phyloP scores from a whole-genome alignment of 2,888 invertebrate species.

The Epinotia ramella region DNA sequence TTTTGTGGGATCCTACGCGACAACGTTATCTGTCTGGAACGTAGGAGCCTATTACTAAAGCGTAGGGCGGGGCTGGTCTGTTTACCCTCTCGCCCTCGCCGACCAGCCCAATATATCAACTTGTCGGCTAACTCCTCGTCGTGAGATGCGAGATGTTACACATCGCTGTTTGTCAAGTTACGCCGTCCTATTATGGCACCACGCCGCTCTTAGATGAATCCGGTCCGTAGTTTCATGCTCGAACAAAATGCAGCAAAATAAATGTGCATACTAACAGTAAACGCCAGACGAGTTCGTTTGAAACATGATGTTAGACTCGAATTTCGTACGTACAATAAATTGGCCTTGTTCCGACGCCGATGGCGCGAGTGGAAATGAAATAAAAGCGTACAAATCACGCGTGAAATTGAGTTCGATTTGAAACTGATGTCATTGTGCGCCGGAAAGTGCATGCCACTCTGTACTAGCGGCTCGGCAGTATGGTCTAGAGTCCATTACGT shows the following conservation, averaged over 20 bases:
- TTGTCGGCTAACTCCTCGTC: conserved; percentile 69
- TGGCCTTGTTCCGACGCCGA: conserved; percentile 58
- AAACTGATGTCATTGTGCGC: conserved; percentile 71
- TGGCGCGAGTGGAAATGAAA: conserved; percentile 73
- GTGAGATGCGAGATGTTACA: conserved; percentile 68
- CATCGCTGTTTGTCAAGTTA: conserved; percentile 73
- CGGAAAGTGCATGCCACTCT: conserved; percentile 64
- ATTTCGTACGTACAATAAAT: conserved; percentile 41
- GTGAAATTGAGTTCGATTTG: conserved; percentile 82
- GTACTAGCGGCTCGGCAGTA: conserved; percentile 46
- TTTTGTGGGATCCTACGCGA: conserved; percentile 68
- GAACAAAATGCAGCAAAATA: conserved; percentile 29
- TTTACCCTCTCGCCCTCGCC: conserved; percentile 75
- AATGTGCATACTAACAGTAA: conserved; percentile 21
- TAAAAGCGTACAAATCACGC: conserved; percentile 82
- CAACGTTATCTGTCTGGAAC: conserved; percentile 65
- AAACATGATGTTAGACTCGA: conserved; percentile 23
- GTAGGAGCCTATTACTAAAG: conserved; percentile 41
- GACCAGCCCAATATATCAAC: conserved; percentile 80
- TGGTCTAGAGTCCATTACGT: conserved; percentile 47
- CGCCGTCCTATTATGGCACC: conserved; percentile 61
- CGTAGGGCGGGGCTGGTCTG: conserved; percentile 57
- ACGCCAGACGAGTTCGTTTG: conserved; percentile 12
- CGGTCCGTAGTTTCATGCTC: conserved; percentile 35
- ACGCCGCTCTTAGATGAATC: conserved; percentile 51